Evolutionary conservation across 2,888 invertebrate genomes (phyloP), one percentile per base, ranked within the genome.

Genomic region (Andrena fulva): DNA sequence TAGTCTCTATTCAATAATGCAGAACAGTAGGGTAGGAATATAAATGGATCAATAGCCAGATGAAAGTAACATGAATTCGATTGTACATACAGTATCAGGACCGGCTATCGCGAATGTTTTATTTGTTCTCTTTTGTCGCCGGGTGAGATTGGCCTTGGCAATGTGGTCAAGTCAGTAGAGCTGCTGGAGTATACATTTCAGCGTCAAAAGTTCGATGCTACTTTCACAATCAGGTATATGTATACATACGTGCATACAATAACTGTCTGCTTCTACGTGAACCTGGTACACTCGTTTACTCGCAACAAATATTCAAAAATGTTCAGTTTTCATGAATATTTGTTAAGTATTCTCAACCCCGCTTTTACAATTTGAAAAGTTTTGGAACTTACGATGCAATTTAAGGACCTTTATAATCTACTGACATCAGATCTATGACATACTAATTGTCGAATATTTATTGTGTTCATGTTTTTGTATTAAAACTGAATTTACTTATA

Each of bases 131-230:
- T 20, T 50, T 70, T 54, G 31, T 66, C 67, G 59, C 69, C 50
- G 20, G 52, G 64, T 52, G 75, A 80, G 84, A 87, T 87, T 91
- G 91, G 88, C 92, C 93, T 93, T 93, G 93, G 91, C 92, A 92
- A 88, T 93, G 91, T 84, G 88, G 84, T 87, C 85, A 86, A 86
- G 85, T 81, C 84, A 66, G 72, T 84, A 69, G 85, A 86, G 83
- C 80, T 74, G 86, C 88, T 85, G 85, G 85, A 86, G 88, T 86
- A 84, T 87, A 81, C 85, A 71, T 85, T 87, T 78, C 83, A 77
- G 74, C 67, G 80, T 82, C 80, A 74, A 75, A 83, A 80, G 91
- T 91, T 92, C 92, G 92, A 91, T 92, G 92, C 89, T 90, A 93
- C 92, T 93, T 92, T 92, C 91, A 90, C 92, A 87, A 89, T 86